These are phyloP conservation scores for Rhinogobio ventralis DNA, from an alignment of 2,797 vertebrate species.

Conservation along the genomic window DNA sequence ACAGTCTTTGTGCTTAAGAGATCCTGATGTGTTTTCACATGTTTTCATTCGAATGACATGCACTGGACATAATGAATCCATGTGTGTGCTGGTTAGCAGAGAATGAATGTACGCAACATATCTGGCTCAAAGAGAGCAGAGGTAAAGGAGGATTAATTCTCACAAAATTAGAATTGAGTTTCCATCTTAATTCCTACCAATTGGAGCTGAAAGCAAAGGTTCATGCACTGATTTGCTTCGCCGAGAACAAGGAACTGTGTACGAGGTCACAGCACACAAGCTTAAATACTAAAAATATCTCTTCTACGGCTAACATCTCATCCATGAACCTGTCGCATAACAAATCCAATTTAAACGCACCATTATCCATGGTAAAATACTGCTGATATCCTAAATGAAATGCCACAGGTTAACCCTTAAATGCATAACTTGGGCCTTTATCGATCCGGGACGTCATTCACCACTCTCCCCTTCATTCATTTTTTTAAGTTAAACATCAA, in stretches of 20 bases:
- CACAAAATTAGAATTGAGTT: slow-evolving; percentile 27
- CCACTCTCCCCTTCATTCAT: background rate
- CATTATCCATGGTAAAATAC: slow-evolving; percentile 16
- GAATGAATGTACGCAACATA: slow-evolving; percentile 27
- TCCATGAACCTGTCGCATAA: background rate
- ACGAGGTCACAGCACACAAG: slow-evolving; percentile 12
- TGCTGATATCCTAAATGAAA: slow-evolving; percentile 19
- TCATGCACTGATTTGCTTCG: slow-evolving; percentile 1
- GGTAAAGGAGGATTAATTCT: slow-evolving; percentile 27
- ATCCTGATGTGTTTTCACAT: background rate
- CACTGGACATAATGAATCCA: slow-evolving; percentile 35
- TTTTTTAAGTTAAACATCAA: background rate
- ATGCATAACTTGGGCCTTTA: background rate
- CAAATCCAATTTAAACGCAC: slow-evolving; percentile 41
- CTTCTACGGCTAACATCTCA: slow-evolving; percentile 4
- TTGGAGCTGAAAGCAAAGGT: background rate
- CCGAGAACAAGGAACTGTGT: background rate
- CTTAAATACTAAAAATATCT: slow-evolving; percentile 42
- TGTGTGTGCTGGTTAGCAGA: slow-evolving; percentile 13
- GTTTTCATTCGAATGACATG: slow-evolving; percentile 5
- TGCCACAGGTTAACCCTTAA: slow-evolving; percentile 29
- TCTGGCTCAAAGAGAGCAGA: slow-evolving; percentile 22
- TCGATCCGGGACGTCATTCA: background rate
- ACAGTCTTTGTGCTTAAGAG: background rate
- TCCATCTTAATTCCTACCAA: slow-evolving; percentile 2